Evolutionary conservation across 2,797 vertebrate species (phyloP).

Genomic region (Benthosema pterotum): DNA sequence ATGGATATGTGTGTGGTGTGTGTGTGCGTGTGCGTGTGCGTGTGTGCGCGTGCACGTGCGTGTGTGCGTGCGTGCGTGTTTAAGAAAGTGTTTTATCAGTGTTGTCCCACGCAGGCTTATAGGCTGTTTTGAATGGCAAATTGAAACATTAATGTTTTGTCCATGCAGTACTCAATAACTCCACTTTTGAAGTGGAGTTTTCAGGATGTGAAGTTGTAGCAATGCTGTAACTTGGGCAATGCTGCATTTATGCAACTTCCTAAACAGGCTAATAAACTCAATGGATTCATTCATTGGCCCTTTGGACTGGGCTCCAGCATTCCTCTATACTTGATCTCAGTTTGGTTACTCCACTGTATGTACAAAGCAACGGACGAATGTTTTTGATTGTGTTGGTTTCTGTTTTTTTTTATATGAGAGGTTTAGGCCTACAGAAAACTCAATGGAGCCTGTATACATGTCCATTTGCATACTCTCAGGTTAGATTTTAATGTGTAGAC

Average conservation of each 20-base stretch:
- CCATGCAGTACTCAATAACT: slow-evolving; percentile 16
- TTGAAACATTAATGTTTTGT: slow-evolving; percentile 50
- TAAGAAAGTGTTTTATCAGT: slow-evolving; percentile 10
- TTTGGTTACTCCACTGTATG: too few relatives aligned
- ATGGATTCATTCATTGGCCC: too few relatives aligned
- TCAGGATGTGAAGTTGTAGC: too few relatives aligned
- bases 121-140: slow-evolving; percentile 39
- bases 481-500: too few relatives aligned
- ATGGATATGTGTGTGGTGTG: slow-evolving; percentile 11
- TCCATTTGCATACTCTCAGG: too few relatives aligned
- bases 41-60: slow-evolving; percentile 17
- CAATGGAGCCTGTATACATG: too few relatives aligned
- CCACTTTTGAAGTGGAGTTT: slow-evolving; percentile 15
- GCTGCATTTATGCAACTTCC: too few relatives aligned
- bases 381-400: slow-evolving; percentile 44
- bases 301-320: too few relatives aligned
- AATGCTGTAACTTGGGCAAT: too few relatives aligned
- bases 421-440: too few relatives aligned
- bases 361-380: slow-evolving; percentile 36
- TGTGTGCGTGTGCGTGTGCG: slow-evolving; percentile 18
- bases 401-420: not conserved
- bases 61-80: slow-evolving; percentile 10
- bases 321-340: not conserved
- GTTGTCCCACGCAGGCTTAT: slow-evolving; percentile 33
- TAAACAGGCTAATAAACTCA: too few relatives aligned